A percentile compares a stretch with the other conserved stretches of the same genome.
phyloP scores from a whole-genome alignment of 2,113 vertebrate genomes.

The Parus major region DNA sequence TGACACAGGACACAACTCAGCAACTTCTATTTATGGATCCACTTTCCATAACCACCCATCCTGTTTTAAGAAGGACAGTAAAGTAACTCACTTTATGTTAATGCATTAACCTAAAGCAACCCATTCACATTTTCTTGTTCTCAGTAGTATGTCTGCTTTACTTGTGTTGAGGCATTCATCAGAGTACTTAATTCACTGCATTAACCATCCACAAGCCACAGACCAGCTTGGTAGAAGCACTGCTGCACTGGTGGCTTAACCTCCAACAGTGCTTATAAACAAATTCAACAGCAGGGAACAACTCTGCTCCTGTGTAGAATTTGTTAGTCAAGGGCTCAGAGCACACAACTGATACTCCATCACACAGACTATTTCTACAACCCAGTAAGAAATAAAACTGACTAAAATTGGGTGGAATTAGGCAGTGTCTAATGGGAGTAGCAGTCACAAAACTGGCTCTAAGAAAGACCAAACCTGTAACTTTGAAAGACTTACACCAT shows the following conservation, averaged over 20 bases:
- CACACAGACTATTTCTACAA: background rate
- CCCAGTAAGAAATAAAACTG: background rate
- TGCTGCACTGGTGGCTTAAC: background rate
- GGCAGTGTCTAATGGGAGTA: background rate
- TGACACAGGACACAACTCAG: conserved; percentile 12
- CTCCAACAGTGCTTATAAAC: background rate
- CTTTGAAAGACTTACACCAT: background rate
- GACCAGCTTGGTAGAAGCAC: background rate
- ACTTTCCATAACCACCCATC: conserved; percentile 23
- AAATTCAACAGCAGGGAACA: background rate
- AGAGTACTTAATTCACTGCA: background rate
- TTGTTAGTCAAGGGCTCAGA: background rate
- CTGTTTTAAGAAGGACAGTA: conserved; percentile 10
- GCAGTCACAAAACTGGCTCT: background rate
- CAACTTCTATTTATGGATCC: conserved; percentile 42
- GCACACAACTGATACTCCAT: background rate
- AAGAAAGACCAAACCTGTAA: background rate
- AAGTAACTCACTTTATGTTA: background rate
- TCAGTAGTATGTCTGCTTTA: background rate
- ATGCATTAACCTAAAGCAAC: background rate
- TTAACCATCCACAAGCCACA: background rate
- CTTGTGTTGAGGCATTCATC: background rate
- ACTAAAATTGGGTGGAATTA: background rate
- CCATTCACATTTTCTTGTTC: background rate
- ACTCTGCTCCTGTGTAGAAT: background rate